phyloP scores from a whole-genome alignment of 2,888 invertebrate genomes.

The Cataglyphis altisquamis region DNA sequence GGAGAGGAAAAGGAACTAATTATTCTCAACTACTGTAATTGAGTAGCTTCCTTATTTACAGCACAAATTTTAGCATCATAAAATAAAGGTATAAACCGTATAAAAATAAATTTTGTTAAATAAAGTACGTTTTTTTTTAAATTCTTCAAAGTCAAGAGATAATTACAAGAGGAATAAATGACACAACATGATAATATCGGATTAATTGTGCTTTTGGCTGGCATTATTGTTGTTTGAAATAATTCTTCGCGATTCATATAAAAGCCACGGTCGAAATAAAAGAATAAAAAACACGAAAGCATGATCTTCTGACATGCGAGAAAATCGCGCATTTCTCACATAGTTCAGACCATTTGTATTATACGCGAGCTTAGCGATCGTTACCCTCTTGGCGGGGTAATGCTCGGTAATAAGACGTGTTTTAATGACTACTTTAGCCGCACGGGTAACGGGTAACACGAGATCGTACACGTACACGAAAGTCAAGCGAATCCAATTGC shows the following conservation, averaged over 20 bases:
- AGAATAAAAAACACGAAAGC: conserved; percentile 33
- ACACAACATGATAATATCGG: background rate
- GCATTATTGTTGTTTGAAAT: conserved; percentile 30
- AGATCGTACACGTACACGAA: conserved; percentile 20
- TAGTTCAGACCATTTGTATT: conserved; percentile 62
- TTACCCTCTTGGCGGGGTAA: conserved; percentile 50
- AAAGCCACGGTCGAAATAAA: conserved; percentile 39
- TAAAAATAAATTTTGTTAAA: background rate
- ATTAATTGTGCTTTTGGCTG: conserved; percentile 27
- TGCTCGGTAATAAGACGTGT: conserved; percentile 54
- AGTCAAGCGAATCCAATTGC: conserved; percentile 43
- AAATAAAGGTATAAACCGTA: background rate
- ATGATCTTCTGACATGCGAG: conserved; percentile 66
- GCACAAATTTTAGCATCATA: background rate
- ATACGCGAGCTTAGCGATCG: conserved; percentile 52
- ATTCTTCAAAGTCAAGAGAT: background rate
- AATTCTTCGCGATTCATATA: conserved; percentile 1
- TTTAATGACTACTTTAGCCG: conserved; percentile 48
- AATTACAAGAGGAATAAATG: background rate
- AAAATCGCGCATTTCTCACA: conserved; percentile 54
- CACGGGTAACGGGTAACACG: conserved; percentile 35
- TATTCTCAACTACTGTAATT: conserved; percentile 12
- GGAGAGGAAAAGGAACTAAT: background rate
- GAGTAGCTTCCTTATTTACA: conserved; percentile 1
- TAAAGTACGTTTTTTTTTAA: conserved; percentile 12